Evolutionary conservation across 2,113 vertebrate genomes (phyloP).

Genomic region (Muscicapa adusta): DNA sequence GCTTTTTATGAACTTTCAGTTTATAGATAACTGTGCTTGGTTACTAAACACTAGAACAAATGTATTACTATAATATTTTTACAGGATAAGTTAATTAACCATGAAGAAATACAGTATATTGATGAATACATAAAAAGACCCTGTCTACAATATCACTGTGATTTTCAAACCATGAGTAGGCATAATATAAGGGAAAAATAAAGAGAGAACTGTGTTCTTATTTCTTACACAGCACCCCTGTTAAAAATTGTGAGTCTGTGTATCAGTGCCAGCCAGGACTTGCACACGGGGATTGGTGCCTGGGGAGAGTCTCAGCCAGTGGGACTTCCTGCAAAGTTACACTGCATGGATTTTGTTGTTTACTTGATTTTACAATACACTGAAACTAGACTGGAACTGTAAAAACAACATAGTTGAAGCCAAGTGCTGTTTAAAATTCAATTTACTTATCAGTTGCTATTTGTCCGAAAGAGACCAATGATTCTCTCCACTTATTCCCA

Average conservation of each 20-base stretch:
- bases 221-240: background rate
- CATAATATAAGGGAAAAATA: background rate
- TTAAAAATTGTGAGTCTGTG: background rate
- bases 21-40: background rate
- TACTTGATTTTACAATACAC: background rate
- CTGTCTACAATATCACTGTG: background rate
- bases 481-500: background rate
- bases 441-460: background rate
- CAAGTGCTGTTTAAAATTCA: background rate
- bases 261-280: background rate
- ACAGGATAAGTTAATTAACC: background rate
- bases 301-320: background rate
- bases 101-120: background rate
- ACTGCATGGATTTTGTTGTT: background rate
- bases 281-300: rapidly evolving
- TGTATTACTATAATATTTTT: background rate
- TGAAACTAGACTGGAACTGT: background rate
- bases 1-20: background rate
- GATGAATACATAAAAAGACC: background rate
- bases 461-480: background rate
- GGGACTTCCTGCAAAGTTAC: background rate
- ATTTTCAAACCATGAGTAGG: background rate
- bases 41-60: background rate
- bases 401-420: background rate
- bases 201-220: background rate